Evolutionary conservation across 2,797 vertebrate species (phyloP), one percentile per base, ranked within the genome.

Genomic region (Ammospiza maritima): DNA sequence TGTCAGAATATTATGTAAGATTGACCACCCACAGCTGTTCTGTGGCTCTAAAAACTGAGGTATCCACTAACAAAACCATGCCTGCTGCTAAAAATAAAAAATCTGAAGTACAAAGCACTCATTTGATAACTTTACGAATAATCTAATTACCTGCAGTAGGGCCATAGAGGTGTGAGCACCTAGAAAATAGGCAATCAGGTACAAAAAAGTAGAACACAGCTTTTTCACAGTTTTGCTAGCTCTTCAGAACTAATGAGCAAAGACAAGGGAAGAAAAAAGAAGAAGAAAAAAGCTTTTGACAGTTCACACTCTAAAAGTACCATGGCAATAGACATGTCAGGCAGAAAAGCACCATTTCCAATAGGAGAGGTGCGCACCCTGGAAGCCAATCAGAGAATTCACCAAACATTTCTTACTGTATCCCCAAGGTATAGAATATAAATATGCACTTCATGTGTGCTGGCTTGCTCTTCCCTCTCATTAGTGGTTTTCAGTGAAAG

Each of bases 201-300:
- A 91, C 79, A 89, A 90, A 83, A 93, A 88, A 71, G 45, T 53
- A 66, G 42, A 93, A 80, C 1, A 7, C 26, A 56, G 60, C 48
- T 90, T 85, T 92, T 88, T 65, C 73, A 93, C 91, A 85, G 93
- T 72, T 96, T 88, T 95, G 30, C 73, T 76, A 73, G 83, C 93
- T 95, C 91, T 96, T 94, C 90, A 93, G 76, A 91, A 75, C 83
- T 96, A 96, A 96, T 91, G 80, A 95, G 89, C 61, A 78, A 89
- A 93, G 70, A 90, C 34, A 65, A 83, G 22, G 10, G 54, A 16
- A 76, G 11, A 17, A 34, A 57, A 81, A 51, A 48, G 27, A 65
- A 32, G 45, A 44, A 65, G 22, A 58, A 62, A 74, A 47, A 50
- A 48, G 36, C 76, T 90, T 91, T 93, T 95, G 72, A 91, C 73